These are phyloP conservation scores for Poeciliopsis retropinna DNA, from an alignment of 2,113 vertebrate species.

Conservation along the genomic window DNA sequence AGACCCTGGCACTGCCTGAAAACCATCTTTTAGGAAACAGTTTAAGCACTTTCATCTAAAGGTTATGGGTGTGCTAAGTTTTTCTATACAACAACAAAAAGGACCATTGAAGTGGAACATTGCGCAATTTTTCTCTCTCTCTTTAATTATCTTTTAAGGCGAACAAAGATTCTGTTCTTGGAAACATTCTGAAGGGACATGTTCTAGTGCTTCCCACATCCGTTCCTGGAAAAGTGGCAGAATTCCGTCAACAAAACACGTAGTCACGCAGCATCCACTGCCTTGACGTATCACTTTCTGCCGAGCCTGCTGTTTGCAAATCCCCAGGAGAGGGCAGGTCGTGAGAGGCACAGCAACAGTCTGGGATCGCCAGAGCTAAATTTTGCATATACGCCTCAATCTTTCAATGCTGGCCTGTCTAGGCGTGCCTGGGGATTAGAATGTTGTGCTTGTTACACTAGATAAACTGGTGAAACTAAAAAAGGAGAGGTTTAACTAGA, in stretches of 20 bases:
- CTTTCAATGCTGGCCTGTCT: constrained; percentile 33
- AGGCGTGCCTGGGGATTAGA: constrained; percentile 41
- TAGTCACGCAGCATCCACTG: constrained; percentile 18
- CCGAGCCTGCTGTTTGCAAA: constrained; percentile 32
- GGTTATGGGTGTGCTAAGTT: neutral
- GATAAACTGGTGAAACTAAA: constrained; percentile 31
- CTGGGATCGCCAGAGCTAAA: constrained; percentile 21
- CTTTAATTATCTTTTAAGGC: constrained; percentile 1
- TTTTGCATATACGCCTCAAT: constrained; percentile 19
- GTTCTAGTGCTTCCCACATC: neutral
- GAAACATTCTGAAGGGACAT: constrained; percentile 16
- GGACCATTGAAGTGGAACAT: neutral
- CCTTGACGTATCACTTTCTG: constrained; percentile 33
- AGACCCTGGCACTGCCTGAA: neutral
- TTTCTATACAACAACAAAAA: neutral
- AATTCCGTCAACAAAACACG: constrained; percentile 37
- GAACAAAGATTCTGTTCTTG: constrained; percentile 23
- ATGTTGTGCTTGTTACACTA: constrained; percentile 21
- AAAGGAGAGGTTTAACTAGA: constrained; percentile 16
- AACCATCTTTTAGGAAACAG: neutral
- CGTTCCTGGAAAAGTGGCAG: constrained; percentile 52
- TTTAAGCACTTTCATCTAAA: neutral
- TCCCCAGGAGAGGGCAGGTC: constrained; percentile 16
- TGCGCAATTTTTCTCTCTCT: neutral
- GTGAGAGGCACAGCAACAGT: constrained; percentile 20